Conservation (phyloP, 64 coral and sea anemone genomes). For the Porites australiensis region DNA sequence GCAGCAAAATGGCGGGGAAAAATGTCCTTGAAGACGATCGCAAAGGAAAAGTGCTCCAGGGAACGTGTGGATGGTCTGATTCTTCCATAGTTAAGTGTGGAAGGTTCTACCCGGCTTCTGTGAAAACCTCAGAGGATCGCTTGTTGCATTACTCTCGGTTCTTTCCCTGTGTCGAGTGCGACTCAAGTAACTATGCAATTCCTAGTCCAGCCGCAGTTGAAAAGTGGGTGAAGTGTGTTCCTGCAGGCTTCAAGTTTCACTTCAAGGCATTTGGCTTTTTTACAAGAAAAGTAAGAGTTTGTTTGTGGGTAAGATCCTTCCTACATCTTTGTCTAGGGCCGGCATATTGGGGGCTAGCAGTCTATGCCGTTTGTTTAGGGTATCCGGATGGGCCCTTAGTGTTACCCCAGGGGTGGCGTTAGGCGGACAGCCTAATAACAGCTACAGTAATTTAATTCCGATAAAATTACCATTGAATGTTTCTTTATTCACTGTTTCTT, state of each 20-base stretch:
- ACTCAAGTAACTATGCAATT: conserved; percentile 79
- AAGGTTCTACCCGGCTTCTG: conserved; percentile 68
- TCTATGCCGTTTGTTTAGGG: too few relatives aligned
- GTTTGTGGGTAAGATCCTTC: too few relatives aligned
- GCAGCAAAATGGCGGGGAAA: conserved; percentile 49
- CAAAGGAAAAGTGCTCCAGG: conserved; percentile 62
- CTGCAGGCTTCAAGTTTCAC: conserved; percentile 66
- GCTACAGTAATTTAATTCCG: too few relatives aligned
- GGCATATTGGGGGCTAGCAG: too few relatives aligned
- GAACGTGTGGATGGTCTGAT: conserved; percentile 75
- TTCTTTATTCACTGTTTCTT: too few relatives aligned
- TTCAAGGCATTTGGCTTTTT: conserved; percentile 80
- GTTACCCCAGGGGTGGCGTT: too few relatives aligned
- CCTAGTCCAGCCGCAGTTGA: conserved; percentile 52
- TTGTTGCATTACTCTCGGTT: conserved; percentile 59
- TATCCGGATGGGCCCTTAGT: too few relatives aligned
- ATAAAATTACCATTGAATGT: too few relatives aligned
- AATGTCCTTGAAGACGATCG: not conserved
- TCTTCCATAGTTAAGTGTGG: conserved; percentile 63
- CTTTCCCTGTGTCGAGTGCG: conserved; percentile 75
- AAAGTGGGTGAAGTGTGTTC: conserved; percentile 64
- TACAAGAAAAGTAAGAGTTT: conserved; percentile 66
- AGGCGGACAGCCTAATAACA: too few relatives aligned
- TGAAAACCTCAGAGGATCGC: conserved; percentile 65
- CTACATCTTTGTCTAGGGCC: too few relatives aligned